Evolutionary conservation across 2,113 vertebrate genomes (phyloP), one percentile per base, ranked within the genome.

Genomic region (Lampris megalopsis): DNA sequence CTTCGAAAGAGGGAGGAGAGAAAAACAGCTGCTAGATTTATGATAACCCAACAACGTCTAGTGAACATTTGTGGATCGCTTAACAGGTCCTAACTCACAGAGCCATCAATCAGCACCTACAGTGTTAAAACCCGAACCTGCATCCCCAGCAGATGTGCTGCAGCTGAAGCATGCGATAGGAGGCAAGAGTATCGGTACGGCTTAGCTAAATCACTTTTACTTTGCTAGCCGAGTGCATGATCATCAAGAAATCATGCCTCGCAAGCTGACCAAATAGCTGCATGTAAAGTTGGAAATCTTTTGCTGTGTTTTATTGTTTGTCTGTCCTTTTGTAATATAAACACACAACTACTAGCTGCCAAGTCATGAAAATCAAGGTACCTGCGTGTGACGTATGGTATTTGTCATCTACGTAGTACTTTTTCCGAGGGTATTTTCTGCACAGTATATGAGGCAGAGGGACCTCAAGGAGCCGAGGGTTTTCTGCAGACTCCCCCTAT

Each of bases 81-180:
- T n/a, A 43, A 36, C 9, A 63, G n/a, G 48, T 35, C 9, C 61
- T 48, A 63, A 63, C 61, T 63, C 61, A 47, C 62, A 11, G 24
- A 24, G 35, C 43, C 6, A 48, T 63, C 62, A 63, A 63, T 63
- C 62, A 63, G 48, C 62, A 63, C 43, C 43, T 63, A 36, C n/a
- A 8, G 37, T 45, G 47, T 43, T 63, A 45, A 63, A 63, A 48
- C 36, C 43, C 36, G 43, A 63, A 45, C 3, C 62, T 35, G n/a
- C 43, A 48, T 48, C 42, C 35, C 43, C 43, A 63, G 37, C 62
- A 63, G 62, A 63, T 63, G 62, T 63, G 8, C 45, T 24, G 45
- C 10, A 54, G 50, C 9, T 48, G 47, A 62, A 49, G 3, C 57
- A 59, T 59, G 40, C 40, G 36, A 59, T 9, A 59, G 9, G 57